Percentiles rank a stretch among this genome's conserved stretches.
Conservation (phyloP, 2,888 invertebrate genomes). For the Orthosia cruda region DNA sequence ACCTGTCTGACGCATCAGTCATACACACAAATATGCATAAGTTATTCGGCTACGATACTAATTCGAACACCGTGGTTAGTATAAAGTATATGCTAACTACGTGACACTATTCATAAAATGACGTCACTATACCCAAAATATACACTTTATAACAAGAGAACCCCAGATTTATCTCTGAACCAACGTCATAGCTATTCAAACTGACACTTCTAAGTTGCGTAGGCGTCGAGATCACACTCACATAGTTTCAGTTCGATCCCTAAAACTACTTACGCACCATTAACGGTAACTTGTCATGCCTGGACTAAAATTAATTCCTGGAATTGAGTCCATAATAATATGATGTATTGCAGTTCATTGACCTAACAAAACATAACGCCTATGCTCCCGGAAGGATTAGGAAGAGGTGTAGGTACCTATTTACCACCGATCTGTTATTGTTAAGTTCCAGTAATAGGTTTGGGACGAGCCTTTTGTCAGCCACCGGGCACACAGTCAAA, state of each 20-base stretch:
- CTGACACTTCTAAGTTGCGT: constrained; percentile 1
- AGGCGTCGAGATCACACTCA: background rate
- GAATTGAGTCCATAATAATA: background rate
- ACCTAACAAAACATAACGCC: too few species aligned
- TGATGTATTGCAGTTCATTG: too few species aligned
- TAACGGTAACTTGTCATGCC: background rate
- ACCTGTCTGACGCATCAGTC: too few species aligned
- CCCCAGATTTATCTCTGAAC: background rate
- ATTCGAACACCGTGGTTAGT: too few species aligned
- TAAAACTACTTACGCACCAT: background rate
- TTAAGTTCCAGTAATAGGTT: too few species aligned
- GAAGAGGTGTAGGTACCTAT: too few species aligned
- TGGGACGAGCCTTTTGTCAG: too few species aligned
- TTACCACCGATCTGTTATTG: too few species aligned
- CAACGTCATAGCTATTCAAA: constrained; percentile 1
- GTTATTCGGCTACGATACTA: too few species aligned
- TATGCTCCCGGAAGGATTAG: background rate
- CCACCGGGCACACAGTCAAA: too few species aligned
- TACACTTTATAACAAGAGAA: background rate
- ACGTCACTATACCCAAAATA: background rate
- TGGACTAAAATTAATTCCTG: background rate
- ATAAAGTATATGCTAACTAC: too few species aligned
- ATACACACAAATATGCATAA: too few species aligned
- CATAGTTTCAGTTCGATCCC: background rate
- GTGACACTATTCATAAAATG: background rate